Conservation (phyloP, 2,797 vertebrate genomes). For the Eurystomus glaucurus region DNA sequence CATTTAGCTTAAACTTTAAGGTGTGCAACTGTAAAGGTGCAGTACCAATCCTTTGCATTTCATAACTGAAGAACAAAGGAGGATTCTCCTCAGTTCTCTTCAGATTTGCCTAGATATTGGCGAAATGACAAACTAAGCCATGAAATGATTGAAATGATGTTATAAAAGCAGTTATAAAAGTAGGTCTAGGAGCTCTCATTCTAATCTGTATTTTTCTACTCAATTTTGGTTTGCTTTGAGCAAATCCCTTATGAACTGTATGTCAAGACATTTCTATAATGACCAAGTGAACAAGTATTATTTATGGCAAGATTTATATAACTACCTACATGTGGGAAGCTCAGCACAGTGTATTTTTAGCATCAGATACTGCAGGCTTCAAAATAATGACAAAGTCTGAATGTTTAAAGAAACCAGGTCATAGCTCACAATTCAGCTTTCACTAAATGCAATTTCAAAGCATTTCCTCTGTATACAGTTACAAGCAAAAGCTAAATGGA, state of each 20-base stretch:
- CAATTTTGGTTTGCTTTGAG: constrained; percentile 22
- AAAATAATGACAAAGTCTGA: constrained; percentile 44
- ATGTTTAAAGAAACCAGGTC: constrained; percentile 60
- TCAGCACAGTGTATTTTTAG: constrained; percentile 58
- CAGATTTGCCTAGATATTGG: neutral
- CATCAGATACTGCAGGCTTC: constrained; percentile 39
- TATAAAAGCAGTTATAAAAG: constrained; percentile 31
- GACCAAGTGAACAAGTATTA: constrained; percentile 12
- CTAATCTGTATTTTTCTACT: constrained; percentile 17
- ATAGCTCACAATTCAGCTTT: constrained; percentile 8
- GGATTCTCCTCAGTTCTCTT: neutral
- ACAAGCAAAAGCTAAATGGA: neutral
- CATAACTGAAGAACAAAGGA: neutral
- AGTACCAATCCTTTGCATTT: neutral
- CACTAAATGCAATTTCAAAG: neutral
- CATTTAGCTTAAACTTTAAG: neutral
- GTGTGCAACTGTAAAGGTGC: neutral
- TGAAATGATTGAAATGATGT: neutral
- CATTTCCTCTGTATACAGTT: neutral
- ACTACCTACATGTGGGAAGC: constrained; percentile 23
- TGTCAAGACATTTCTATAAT: constrained; percentile 26
- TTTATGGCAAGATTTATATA: constrained; percentile 69
- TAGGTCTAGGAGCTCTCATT: neutral
- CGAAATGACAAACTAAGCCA: neutral
- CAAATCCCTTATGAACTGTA: constrained; percentile 49